Conservation (phyloP, 35 echinoderm and acorn worm species). For the Anneissia japonica region DNA sequence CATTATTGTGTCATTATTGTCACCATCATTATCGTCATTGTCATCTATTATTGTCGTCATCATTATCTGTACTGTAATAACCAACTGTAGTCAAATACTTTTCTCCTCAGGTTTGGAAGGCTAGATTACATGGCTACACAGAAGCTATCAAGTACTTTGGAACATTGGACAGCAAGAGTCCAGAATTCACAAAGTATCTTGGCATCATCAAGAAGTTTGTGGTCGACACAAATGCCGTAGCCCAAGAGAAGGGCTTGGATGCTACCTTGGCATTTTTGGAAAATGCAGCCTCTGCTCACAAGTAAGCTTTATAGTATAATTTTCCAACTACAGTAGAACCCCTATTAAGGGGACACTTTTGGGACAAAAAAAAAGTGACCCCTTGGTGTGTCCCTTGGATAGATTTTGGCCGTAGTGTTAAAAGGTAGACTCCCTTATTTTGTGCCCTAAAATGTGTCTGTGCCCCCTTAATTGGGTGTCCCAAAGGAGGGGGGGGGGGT, state of each 20-base stretch:
- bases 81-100: neutral
- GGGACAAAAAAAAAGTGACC: too few relatives aligned
- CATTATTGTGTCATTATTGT: neutral
- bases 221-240: constrained; percentile 84
- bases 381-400: too few relatives aligned
- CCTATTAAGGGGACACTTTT: too few relatives aligned
- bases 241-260: constrained; percentile 95
- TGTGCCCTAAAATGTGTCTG: too few relatives aligned
- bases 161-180: constrained; percentile 78
- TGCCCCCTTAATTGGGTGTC: too few relatives aligned
- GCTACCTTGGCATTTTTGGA: constrained; percentile 68
- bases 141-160: constrained; percentile 76
- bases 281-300: constrained; percentile 75
- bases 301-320: constrained; percentile 31
- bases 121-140: constrained; percentile 77
- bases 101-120: constrained; percentile 80
- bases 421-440: too few relatives aligned
- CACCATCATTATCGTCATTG: neutral
- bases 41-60: neutral
- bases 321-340: neutral
- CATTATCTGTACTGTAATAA: neutral
- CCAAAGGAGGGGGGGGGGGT: too few relatives aligned
- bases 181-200: constrained; percentile 82
- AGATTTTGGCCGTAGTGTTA: too few relatives aligned
- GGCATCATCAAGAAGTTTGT: constrained; percentile 97